Evolutionary conservation across 2,113 vertebrate species (phyloP), one percentile per base, ranked within the genome.

Genomic region (Calidris pugnax): DNA sequence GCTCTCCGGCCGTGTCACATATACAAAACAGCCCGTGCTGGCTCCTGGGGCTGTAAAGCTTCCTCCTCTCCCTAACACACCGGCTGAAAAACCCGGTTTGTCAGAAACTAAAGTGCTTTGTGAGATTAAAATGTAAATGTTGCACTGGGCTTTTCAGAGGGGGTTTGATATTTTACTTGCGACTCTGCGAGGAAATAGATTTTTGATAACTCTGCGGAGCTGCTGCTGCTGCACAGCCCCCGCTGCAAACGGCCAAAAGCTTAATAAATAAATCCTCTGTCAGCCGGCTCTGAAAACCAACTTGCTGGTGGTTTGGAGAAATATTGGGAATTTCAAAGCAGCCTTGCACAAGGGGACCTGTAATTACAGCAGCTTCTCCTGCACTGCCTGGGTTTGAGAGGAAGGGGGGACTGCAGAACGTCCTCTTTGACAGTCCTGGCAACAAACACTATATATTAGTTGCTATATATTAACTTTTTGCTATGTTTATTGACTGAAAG

Each of bases 71-170:
- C 23, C 0, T 87, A 78, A 90, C 86, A 89, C 89, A 77, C 48
- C 17, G 78, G 22, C 72, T 18, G 8, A 71, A 93, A 95, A 97
- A 76, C 66, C 62, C 85, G 18, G 72, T 74, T 96, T 96, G 91
- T 97, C 96, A 95, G 96, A 91, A 97, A 73, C 2, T 4, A 59
- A 95, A 96, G 87, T 57, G 92, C 86, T 93, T 60, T 9, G 66
- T 37, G 76, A 97, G 95, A 98, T 97, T 98, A 97, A 98, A 98
- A 98, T 98, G 96, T 96, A 97, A 98, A 98, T 98, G 96, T 96
- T 94, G 88, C 45, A 16, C 93, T 95, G 17, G 7, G 94, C 90
- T 97, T 97, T 96, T 93, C 55, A n/a, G 89, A 80, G 63, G 60
- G 88, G 74, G 82, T 33, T 95, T 96, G 96, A 72, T 96, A 85